Evolutionary conservation across 2,113 vertebrate species (phyloP).

Genomic region (Dryoscopus gambensis): DNA sequence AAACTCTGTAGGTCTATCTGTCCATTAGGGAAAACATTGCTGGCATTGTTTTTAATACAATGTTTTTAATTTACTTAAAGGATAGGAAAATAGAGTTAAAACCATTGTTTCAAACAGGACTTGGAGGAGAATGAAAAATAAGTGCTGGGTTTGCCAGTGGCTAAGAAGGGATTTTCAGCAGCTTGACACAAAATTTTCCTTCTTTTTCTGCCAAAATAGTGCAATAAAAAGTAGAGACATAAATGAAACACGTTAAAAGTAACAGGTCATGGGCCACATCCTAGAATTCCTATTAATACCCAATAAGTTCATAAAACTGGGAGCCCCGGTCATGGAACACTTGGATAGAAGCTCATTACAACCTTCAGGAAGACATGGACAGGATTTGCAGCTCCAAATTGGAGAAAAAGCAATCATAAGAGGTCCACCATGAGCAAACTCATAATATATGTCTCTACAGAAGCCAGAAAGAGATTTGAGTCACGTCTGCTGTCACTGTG

Average conservation of each 20-base stretch:
- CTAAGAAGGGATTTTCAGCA: constrained; percentile 9
- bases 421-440: background rate
- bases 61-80: constrained; percentile 51
- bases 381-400: background rate
- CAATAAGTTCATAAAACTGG: background rate
- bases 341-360: background rate
- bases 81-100: constrained; percentile 47
- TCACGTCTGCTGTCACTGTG: background rate
- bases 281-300: background rate
- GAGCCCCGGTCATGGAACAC: background rate
- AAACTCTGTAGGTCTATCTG: constrained; percentile 25
- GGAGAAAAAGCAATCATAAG: background rate
- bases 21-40: constrained; percentile 43
- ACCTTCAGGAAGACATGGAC: background rate
- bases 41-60: constrained; percentile 43
- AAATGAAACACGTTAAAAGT: constrained; percentile 20
- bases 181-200: background rate
- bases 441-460: background rate
- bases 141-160: background rate
- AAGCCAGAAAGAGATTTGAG: background rate
- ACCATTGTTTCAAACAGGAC: background rate
- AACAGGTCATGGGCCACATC: background rate
- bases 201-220: constrained; percentile 41
- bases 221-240: constrained; percentile 2
- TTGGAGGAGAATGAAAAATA: background rate